Evolutionary conservation across 2,797 vertebrate species (phyloP), one percentile per base, ranked within the genome.

Genomic region (Melopsittacus undulatus): DNA sequence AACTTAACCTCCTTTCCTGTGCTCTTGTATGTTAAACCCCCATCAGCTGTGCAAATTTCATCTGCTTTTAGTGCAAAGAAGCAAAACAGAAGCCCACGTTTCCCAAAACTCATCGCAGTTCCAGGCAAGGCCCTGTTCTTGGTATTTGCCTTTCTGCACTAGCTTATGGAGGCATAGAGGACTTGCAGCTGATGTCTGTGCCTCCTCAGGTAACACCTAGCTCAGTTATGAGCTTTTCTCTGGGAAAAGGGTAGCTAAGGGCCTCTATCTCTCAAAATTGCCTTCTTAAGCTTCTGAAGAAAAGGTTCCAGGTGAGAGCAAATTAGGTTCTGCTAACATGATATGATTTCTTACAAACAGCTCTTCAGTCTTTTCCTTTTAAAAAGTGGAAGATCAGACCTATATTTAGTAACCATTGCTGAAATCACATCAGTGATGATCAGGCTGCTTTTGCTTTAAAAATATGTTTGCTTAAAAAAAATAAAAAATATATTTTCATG

Each of bases 1-100:
- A 27, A 34, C 32, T 48, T 48, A 66, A 18, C 7, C 4, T 70
- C 9, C 38, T 85, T 78, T 75, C 29, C 17, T 64, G 32, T 6
- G 12, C 4, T 67, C 9, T 59, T 1, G 0, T 43, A 3, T 24
- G 17, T 76, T 77, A 62, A 80, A 43, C 9, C 7, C 2, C 1
- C 10, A 63, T 8, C 52, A 70, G 10, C 30, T 70, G 29, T 66
- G 90, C 34, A 86, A 40, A 32, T 24, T 14, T 85, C 29, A 36
- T 14, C 16, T 36, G 32, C 6, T 76, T 59, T 69, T 54, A 57
- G 10, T n/a, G 13, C 38, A 62, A 19, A 83, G 30, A 64, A 67
- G 29, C 20, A 75, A 84, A 82, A 14, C 3, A 77, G 46, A 83
- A 63, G 38, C 22, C 7, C 1, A 0, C 14, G 9, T 83, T 86